A percentile compares a stretch with the other conserved stretches of the same genome.
Conservation (phyloP, 1,140 invertebrate species). For the Diabrotica virgifera region DNA sequence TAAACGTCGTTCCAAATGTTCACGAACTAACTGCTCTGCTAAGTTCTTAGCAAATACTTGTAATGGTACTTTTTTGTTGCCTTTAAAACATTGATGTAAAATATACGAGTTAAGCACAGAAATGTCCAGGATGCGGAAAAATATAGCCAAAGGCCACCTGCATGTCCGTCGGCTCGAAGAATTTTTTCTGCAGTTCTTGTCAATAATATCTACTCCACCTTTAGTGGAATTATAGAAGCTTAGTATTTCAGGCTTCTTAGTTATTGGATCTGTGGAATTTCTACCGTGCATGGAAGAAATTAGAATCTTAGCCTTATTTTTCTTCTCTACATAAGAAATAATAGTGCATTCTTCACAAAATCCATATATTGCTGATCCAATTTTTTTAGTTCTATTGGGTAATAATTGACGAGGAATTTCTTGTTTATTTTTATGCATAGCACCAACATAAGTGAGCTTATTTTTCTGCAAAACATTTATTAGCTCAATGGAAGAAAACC, state of each 20-base stretch:
- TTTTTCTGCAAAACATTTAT: slow-evolving; percentile 35
- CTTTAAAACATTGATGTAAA: slow-evolving; percentile 4
- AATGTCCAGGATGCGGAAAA: slow-evolving; percentile 28
- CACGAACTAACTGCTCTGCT: no score
- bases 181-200: slow-evolving; percentile 40
- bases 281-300: slow-evolving; percentile 37
- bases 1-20: no score
- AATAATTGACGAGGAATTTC: neutral
- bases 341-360: slow-evolving; percentile 31
- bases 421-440: slow-evolving; percentile 34
- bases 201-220: slow-evolving; percentile 39
- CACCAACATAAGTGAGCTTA: slow-evolving; percentile 34
- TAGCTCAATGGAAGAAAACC: slow-evolving; percentile 32
- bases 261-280: slow-evolving; percentile 27
- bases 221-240: slow-evolving; percentile 34
- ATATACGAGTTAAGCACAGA: slow-evolving; percentile 11
- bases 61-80: no score
- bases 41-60: no score
- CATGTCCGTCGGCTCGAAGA: slow-evolving; percentile 31
- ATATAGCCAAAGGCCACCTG: slow-evolving; percentile 42
- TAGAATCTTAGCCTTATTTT: slow-evolving; percentile 32
- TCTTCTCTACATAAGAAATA: slow-evolving; percentile 35
- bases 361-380: slow-evolving; percentile 33
- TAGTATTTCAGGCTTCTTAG: slow-evolving; percentile 21
- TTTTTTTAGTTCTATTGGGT: slow-evolving; percentile 28